Evolutionary conservation across 2,797 vertebrate genomes (phyloP).

Genomic region (Anableps anableps): DNA sequence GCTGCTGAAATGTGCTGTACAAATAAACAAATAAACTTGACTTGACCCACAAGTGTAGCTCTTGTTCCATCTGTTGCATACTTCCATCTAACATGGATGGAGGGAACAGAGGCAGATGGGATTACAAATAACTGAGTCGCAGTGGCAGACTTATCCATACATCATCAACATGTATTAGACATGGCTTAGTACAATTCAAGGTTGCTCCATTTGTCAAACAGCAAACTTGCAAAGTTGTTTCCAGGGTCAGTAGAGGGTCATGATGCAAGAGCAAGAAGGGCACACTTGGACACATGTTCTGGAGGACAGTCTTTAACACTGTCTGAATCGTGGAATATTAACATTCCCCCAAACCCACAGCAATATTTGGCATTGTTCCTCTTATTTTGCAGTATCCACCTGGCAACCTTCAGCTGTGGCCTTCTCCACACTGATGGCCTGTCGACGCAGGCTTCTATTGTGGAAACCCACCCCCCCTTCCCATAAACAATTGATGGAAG

Average conservation of each 20-base stretch:
- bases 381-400: background rate
- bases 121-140: background rate
- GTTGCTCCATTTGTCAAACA: constrained; percentile 2
- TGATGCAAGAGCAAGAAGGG: background rate
- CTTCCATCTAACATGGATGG: no score
- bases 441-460: background rate
- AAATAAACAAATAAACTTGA: no score
- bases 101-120: background rate
- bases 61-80: no score
- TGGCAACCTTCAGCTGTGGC: background rate
- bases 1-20: no score
- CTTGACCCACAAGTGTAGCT: no score
- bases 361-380: background rate
- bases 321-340: background rate
- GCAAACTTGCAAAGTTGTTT: constrained; percentile 4
- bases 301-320: background rate
- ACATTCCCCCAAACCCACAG: background rate
- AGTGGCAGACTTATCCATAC: background rate
- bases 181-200: constrained; percentile 3
- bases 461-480: background rate
- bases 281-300: background rate
- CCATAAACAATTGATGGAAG: background rate
- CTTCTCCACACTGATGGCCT: background rate
- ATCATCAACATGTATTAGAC: background rate
- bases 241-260: background rate